Percentiles rank a stretch among this genome's conserved stretches.
Evolutionary conservation across 2,113 vertebrate genomes (phyloP).

Genomic region (Sula dactylatra): DNA sequence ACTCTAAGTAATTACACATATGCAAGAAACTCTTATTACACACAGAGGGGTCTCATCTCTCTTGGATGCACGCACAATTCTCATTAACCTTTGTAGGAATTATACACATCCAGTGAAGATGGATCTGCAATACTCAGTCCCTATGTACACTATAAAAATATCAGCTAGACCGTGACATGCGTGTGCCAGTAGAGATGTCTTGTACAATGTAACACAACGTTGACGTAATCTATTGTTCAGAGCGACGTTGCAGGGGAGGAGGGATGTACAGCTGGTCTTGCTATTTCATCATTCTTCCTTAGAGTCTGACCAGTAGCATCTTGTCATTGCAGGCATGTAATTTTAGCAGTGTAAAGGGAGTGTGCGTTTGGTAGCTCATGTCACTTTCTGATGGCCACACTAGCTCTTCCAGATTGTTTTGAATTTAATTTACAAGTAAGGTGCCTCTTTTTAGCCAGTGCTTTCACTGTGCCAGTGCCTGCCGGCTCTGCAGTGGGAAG

Average conservation of each 20-base stretch:
- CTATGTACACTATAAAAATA: background rate
- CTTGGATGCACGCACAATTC: background rate
- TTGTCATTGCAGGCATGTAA: background rate
- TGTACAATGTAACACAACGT: background rate
- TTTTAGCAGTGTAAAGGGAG: background rate
- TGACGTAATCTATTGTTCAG: background rate
- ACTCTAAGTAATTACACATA: slow-evolving; percentile 57
- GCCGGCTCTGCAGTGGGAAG: slow-evolving; percentile 1
- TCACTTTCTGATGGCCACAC: background rate
- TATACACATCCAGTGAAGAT: background rate
- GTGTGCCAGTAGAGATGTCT: background rate
- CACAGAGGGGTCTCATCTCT: background rate
- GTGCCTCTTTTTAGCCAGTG: background rate
- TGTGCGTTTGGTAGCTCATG: background rate
- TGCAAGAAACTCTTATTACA: slow-evolving; percentile 7
- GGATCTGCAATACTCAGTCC: background rate
- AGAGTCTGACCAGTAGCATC: background rate
- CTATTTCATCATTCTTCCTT: slow-evolving; percentile 18
- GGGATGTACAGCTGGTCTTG: background rate
- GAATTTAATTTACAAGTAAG: slow-evolving; percentile 20
- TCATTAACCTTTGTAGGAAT: slow-evolving; percentile 46
- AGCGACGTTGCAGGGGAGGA: slow-evolving; percentile 1
- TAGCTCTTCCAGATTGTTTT: background rate
- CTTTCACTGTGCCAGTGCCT: background rate
- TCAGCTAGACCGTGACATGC: background rate